Evolutionary conservation across 2,797 vertebrate species (phyloP).

Genomic region (Hippocampus kuda): DNA sequence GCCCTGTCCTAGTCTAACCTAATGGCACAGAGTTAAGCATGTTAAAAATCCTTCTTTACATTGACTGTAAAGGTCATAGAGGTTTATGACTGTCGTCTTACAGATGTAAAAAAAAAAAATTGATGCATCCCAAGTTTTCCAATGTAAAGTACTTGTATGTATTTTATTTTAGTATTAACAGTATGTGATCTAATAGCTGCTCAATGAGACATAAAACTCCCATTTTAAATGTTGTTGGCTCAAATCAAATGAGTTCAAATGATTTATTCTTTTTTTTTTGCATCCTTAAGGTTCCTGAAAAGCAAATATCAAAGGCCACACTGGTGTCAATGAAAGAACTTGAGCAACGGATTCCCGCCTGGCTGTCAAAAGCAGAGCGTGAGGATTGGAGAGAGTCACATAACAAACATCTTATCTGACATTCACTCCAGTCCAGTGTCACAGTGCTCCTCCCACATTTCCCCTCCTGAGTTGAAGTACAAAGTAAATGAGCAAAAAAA

Average conservation of each 20-base stretch:
- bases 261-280: conserved; percentile 7
- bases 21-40: background rate
- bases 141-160: background rate
- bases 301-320: conserved; percentile 17
- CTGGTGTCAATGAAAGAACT: conserved; percentile 27
- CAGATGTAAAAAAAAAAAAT: background rate
- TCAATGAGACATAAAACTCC: background rate
- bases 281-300: conserved; percentile 2
- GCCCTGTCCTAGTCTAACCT: background rate
- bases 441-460: too few relatives aligned
- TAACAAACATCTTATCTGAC: conserved; percentile 20
- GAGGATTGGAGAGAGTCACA: conserved; percentile 17
- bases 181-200: background rate
- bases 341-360: conserved; percentile 23
- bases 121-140: background rate
- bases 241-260: background rate
- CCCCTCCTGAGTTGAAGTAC: too few relatives aligned
- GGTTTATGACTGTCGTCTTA: too few relatives aligned
- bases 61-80: too few relatives aligned
- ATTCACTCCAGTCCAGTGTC: conserved; percentile 4
- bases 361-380: conserved; percentile 24
- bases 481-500: too few relatives aligned
- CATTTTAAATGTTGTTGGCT: background rate
- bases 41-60: background rate
- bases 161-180: background rate